phyloP scores from a whole-genome alignment of 1,140 invertebrate species.

The Drosophila melanica region DNA sequence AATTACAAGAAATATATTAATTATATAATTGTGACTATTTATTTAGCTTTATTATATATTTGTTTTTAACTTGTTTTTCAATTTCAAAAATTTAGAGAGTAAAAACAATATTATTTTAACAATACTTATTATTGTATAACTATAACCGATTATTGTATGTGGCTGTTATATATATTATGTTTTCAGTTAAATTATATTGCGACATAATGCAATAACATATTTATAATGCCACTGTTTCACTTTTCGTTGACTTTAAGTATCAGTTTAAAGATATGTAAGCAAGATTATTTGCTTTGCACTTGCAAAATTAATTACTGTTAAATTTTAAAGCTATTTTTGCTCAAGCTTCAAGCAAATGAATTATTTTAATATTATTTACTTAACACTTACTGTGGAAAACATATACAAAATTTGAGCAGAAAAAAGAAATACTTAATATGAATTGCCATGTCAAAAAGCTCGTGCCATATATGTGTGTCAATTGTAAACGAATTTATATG shows the following conservation, averaged over 20 bases:
- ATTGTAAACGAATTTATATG: slow-evolving; percentile 35
- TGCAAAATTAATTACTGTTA: slow-evolving; percentile 20
- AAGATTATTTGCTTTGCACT: slow-evolving; percentile 34
- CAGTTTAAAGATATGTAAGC: slow-evolving; percentile 9
- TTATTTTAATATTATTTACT: slow-evolving; percentile 13
- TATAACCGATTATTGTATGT: too few relatives aligned
- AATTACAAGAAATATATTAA: too few relatives aligned
- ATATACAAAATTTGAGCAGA: neutral
- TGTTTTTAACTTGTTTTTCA: too few relatives aligned
- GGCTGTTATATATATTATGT: neutral
- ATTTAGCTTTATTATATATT: too few relatives aligned
- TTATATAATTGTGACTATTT: too few relatives aligned
- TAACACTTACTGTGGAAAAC: slow-evolving; percentile 1
- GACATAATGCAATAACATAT: neutral
- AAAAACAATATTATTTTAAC: too few relatives aligned
- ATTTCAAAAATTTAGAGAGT: too few relatives aligned
- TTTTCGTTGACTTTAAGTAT: slow-evolving; percentile 9
- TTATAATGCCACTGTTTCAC: neutral
- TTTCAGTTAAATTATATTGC: neutral
- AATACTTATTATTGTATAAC: too few relatives aligned
- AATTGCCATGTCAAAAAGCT: slow-evolving; percentile 24
- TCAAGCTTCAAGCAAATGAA: neutral
- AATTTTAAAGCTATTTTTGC: slow-evolving; percentile 13
- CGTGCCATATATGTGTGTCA: slow-evolving; percentile 38
- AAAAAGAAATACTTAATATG: slow-evolving; percentile 8